Evolutionary conservation across 1,140 invertebrate species (phyloP).

Genomic region (Potamilus streckersoni): DNA sequence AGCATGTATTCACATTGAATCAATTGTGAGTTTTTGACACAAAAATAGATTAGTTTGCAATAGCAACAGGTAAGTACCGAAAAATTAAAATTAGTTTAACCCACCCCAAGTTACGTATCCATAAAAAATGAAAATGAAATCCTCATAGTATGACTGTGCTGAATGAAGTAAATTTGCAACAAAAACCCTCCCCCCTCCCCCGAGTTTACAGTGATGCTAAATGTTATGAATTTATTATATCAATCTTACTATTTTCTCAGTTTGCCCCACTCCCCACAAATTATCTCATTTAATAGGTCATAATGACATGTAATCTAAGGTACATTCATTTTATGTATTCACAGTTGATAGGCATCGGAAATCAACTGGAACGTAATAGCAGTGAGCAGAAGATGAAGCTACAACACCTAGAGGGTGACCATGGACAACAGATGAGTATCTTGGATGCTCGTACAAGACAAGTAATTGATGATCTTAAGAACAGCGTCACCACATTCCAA

Average conservation of each 20-base stretch:
- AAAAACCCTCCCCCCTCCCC: no score
- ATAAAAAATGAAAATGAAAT: no score
- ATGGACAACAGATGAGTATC: constrained; percentile 54
- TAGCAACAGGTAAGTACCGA: no score
- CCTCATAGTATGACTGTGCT: no score
- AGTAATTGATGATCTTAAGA: constrained; percentile 61
- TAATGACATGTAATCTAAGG: no score
- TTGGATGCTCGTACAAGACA: constrained; percentile 58
- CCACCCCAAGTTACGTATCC: no score
- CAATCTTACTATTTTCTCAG: constrained; percentile 21
- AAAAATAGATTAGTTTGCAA: no score
- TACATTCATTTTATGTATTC: not conserved
- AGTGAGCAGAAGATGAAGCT: constrained; percentile 58
- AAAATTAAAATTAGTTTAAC: no score
- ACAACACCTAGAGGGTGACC: constrained; percentile 58
- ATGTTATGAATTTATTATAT: not conserved
- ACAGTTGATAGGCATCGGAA: constrained; percentile 31
- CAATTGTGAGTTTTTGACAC: no score
- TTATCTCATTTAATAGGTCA: not conserved
- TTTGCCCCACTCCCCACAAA: constrained; percentile 29
- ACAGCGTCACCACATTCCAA: constrained; percentile 40
- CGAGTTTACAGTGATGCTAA: no score
- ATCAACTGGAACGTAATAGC: constrained; percentile 38
- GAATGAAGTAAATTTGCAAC: no score
- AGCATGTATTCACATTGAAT: no score